These are phyloP conservation scores for Zonitis immaculata DNA, from an alignment of 2,888 invertebrate species.

Conservation along the genomic window DNA sequence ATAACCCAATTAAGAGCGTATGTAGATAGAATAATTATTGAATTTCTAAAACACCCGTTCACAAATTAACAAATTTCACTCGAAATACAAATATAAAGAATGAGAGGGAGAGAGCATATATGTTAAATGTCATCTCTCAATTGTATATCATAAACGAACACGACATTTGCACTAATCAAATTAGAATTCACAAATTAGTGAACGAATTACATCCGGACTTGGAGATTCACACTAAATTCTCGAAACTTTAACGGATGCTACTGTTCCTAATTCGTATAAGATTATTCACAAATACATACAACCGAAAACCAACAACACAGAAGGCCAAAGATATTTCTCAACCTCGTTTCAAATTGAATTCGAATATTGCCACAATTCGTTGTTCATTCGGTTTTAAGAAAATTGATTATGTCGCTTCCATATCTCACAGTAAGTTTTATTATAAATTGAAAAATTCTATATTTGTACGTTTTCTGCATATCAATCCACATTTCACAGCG, in stretches of 20 bases:
- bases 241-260: constrained; percentile 31
- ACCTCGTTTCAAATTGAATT: too few relatives aligned
- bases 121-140: neutral
- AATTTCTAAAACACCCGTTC: neutral
- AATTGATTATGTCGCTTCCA: too few relatives aligned
- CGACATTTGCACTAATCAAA: constrained; percentile 39
- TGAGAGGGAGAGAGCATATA: too few relatives aligned
- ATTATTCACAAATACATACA: constrained; percentile 28
- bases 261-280: constrained; percentile 32
- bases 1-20: too few relatives aligned
- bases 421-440: neutral
- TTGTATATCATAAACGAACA: constrained; percentile 38
- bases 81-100: too few relatives aligned
- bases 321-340: neutral
- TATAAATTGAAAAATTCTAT: neutral
- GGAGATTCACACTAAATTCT: constrained; percentile 39
- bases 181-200: constrained; percentile 42
- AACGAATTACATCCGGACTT: constrained; percentile 42
- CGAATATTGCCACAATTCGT: neutral
- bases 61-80: too few relatives aligned
- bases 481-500: too few relatives aligned
- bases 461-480: neutral
- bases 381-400: too few relatives aligned
- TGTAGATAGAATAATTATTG: neutral
- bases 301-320: neutral